Base-by-base conservation (phyloP, 2,888 invertebrate species). In the Eupithecia dodoneata region DNA sequence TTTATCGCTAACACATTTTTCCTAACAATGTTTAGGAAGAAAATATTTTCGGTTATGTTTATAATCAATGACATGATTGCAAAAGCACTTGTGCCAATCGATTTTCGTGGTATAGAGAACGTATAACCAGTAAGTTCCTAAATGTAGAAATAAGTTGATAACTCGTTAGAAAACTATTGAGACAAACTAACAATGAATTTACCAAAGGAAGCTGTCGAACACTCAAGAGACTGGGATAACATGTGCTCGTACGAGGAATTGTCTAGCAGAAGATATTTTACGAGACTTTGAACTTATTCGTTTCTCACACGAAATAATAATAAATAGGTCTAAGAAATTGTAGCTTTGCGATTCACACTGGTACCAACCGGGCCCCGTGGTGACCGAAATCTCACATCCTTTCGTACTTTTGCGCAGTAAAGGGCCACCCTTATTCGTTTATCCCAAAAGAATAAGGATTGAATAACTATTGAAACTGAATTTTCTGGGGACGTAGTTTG, bases 391-490 rank as follows among this genome's bases (percentile, higher is more conserved):
- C 72, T 72, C 65, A 66, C 76, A 69, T 72, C 52, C 49, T 59
- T 71, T 41, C 72, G 55, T 75, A 77, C 69, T 71, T 30, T 30
- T 65, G 65, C 66, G 55, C n/a, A 66, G 44, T 18, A 71, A 74
- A 67, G 72, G 76, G 63, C 72, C 74, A 44, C 71, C 75, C 76
- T 73, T 74, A 76, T 79, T 76, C 79, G 79, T 76, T 79, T 79
- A 79, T 79, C 79, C 76, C 79, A 79, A 76, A 79, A 74, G 76
- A 74, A 79, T 79, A 76, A 79, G 74, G 79, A 76, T 79, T 79
- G 79, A 79, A 79, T 79, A 79, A 79, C 79, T 74, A 79, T 79
- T 79, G 74, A 76, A 79, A 79, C 79, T 74, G 79, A 76, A 79
- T 76, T 79, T 79, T 76, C 74, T 74, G 52, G 76, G 71, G 76